phyloP scores from a whole-genome alignment of 1,140 invertebrate species.

The Diorhabda elongata region DNA sequence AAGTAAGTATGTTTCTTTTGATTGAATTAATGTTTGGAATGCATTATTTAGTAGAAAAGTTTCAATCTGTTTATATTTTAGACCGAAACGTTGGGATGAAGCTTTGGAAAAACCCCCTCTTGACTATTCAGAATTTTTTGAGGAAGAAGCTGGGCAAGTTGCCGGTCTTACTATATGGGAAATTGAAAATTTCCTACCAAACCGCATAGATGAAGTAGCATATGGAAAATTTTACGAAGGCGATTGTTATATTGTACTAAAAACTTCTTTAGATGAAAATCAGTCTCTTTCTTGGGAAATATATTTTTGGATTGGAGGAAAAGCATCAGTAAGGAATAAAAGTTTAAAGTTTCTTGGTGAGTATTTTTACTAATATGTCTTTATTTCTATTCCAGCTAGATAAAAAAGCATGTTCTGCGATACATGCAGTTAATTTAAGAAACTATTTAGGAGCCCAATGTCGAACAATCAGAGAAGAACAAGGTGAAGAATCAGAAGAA shows the following conservation, averaged over 20 bases:
- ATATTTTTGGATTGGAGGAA: slow-evolving; percentile 98
- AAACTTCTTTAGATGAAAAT: slow-evolving; percentile 83
- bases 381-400: slow-evolving; percentile 65
- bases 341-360: neutral
- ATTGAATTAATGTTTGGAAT: too few relatives aligned
- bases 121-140: slow-evolving; percentile 99
- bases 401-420: slow-evolving; percentile 97
- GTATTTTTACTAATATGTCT: neutral
- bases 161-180: slow-evolving; percentile 91
- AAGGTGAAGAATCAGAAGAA: slow-evolving; percentile 93
- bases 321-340: slow-evolving; percentile 72
- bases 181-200: slow-evolving; percentile 98
- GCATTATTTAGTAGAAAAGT: neutral
- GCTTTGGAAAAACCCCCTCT: slow-evolving; percentile 89
- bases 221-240: slow-evolving; percentile 99
- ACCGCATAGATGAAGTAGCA: slow-evolving; percentile 83
- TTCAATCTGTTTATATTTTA: slow-evolving; percentile 41
- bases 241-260: slow-evolving; percentile 97
- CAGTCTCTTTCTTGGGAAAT: slow-evolving; percentile 90
- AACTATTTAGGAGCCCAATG: slow-evolving; percentile 93
- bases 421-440: slow-evolving; percentile 96
- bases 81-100: slow-evolving; percentile 89
- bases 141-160: slow-evolving; percentile 92
- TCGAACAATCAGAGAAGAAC: slow-evolving; percentile 97
- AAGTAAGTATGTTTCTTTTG: slow-evolving; percentile 50